A percentile compares a stretch with the other conserved stretches of the same genome.
These are phyloP conservation scores for Cheilosia scutellata DNA, from an alignment of 2,888 invertebrate genomes.

Conservation along the genomic window DNA sequence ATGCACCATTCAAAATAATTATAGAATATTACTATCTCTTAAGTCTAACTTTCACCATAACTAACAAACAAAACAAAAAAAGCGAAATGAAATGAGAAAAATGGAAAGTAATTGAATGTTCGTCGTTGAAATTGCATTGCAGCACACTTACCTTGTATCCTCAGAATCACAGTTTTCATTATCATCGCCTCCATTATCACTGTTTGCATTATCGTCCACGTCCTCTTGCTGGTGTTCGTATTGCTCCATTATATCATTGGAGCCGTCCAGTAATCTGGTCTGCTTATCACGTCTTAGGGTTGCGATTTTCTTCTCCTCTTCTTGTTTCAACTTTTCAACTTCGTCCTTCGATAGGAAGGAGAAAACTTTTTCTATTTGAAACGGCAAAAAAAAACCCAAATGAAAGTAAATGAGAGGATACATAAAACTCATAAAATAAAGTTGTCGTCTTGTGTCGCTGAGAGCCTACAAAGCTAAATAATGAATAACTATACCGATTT, in stretches of 20 bases:
- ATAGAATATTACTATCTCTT: conserved; percentile 24
- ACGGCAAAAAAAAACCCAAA: conserved; percentile 78
- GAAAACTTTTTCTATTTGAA: conserved; percentile 91
- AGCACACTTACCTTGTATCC: conserved; percentile 74
- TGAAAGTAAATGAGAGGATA: conserved; percentile 68
- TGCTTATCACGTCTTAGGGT: conserved; percentile 84
- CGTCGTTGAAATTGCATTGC: conserved; percentile 19
- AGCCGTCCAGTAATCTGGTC: conserved; percentile 82
- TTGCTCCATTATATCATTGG: conserved; percentile 81
- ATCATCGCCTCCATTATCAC: conserved; percentile 76
- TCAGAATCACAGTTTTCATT: conserved; percentile 76
- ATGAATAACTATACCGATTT: neutral
- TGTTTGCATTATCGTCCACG: conserved; percentile 79
- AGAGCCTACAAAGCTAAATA: conserved; percentile 30
- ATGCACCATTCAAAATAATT: conserved; percentile 42
- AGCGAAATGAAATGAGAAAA: conserved; percentile 70
- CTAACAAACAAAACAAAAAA: conserved; percentile 60
- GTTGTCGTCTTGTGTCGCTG: conserved; percentile 42
- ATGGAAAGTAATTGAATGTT: conserved; percentile 67
- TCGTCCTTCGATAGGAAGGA: conserved; percentile 97
- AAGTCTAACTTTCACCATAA: conserved; percentile 64
- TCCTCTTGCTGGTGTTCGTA: conserved; percentile 78
- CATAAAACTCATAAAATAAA: conserved; percentile 63
- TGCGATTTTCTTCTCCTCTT: conserved; percentile 95
- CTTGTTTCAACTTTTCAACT: conserved; percentile 96